phyloP scores from a whole-genome alignment of 2,113 vertebrate species.

The Halichoeres trimaculatus region DNA sequence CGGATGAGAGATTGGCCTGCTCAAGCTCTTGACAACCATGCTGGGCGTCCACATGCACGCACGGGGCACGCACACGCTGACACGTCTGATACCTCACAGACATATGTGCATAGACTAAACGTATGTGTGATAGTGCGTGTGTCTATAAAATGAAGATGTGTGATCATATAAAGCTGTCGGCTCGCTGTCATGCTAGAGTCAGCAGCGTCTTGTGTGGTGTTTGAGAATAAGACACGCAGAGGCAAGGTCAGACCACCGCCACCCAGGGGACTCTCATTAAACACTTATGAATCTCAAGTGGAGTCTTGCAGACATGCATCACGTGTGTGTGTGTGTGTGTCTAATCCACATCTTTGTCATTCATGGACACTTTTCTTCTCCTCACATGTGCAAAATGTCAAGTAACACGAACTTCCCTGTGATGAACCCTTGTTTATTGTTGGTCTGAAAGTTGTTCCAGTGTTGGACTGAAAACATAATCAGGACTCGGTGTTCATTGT shows the following conservation, averaged over 20 bases:
- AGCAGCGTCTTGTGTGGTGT: slow-evolving; percentile 47
- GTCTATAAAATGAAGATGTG: neutral
- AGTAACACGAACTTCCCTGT: neutral
- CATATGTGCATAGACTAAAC: neutral
- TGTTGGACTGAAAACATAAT: no score
- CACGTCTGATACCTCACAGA: neutral
- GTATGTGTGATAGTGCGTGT: neutral
- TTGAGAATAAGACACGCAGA: slow-evolving; percentile 45
- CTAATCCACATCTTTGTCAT: neutral
- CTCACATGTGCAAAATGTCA: neutral
- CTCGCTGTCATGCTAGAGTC: slow-evolving; percentile 47
- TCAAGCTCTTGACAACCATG: slow-evolving; percentile 71
- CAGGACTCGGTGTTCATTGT: no score
- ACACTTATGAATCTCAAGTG: slow-evolving; percentile 64
- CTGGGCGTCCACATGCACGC: slow-evolving; percentile 17
- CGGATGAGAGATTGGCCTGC: slow-evolving; percentile 71
- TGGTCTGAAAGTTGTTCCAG: no score
- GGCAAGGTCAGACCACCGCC: slow-evolving; percentile 45
- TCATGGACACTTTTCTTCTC: neutral
- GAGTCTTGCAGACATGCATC: slow-evolving; percentile 10
- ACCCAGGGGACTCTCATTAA: slow-evolving; percentile 61
- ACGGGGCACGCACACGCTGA: neutral
- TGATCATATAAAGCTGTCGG: slow-evolving; percentile 45
- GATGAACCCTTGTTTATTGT: no score
- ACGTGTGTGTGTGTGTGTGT: neutral